phyloP scores from a whole-genome alignment of 2,888 invertebrate species.

The Dione vanillae region DNA sequence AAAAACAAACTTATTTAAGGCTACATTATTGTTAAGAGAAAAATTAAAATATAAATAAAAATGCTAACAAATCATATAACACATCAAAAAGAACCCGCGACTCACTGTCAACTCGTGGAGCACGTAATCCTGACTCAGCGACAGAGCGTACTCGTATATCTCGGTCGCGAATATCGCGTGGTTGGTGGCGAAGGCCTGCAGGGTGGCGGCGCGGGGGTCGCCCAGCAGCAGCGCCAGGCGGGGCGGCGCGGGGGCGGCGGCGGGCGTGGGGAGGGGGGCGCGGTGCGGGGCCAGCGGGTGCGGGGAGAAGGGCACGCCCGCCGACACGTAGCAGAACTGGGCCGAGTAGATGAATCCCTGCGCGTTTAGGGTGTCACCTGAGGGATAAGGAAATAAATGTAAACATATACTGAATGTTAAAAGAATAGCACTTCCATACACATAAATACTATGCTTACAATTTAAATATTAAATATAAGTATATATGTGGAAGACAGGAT shows the following conservation, averaged over 20 bases:
- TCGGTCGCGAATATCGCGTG: conserved; percentile 97
- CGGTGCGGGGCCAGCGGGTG: conserved; percentile 64
- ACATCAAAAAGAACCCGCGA: too few species aligned
- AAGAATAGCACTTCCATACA: too few species aligned
- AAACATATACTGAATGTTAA: too few species aligned
- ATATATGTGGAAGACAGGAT: too few species aligned
- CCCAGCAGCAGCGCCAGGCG: conserved; percentile 93
- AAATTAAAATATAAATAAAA: too few species aligned
- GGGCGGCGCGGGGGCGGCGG: conserved; percentile 51
- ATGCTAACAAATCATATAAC: too few species aligned
- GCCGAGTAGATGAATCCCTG: conserved; percentile 95
- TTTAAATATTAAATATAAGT: too few species aligned
- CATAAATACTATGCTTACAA: too few species aligned
- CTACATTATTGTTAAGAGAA: too few species aligned
- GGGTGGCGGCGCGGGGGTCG: conserved; percentile 86
- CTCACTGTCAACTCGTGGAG: conserved; percentile 90
- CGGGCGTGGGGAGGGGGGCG: conserved; percentile 57
- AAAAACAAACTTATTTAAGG: too few species aligned
- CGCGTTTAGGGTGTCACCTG: conserved; percentile 88
- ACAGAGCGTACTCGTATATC: conserved; percentile 96
- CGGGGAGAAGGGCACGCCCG: conserved; percentile 86
- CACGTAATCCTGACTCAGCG: conserved; percentile 89
- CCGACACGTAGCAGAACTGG: conserved; percentile 98
- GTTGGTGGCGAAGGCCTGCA: conserved; percentile 88
- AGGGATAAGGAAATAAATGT: too few species aligned